Evolutionary conservation across 2,797 vertebrate species (phyloP).

Genomic region (Pyrocephalus nanus): DNA sequence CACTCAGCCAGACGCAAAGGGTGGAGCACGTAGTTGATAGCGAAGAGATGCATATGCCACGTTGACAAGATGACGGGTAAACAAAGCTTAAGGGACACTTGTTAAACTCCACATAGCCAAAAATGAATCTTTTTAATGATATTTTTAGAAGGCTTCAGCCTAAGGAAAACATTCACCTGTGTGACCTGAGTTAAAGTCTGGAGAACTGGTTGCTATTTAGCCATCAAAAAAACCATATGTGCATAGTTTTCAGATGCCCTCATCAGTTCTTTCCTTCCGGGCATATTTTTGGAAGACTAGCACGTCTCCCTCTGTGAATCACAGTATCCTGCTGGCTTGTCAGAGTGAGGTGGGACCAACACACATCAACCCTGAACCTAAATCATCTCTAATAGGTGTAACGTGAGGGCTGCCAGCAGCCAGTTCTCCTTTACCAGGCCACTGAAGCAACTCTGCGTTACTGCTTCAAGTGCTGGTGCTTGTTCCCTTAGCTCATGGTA

Average conservation of each 20-base stretch:
- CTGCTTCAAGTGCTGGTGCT: neutral
- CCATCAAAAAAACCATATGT: constrained; percentile 44
- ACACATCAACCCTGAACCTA: neutral
- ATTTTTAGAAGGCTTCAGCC: constrained; percentile 54
- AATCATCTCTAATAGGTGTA: neutral
- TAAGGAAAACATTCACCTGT: constrained; percentile 53
- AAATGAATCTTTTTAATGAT: neutral
- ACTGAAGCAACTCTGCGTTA: neutral
- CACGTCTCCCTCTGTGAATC: constrained; percentile 27
- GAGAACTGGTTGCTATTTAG: constrained; percentile 51
- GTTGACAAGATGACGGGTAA: constrained; percentile 60
- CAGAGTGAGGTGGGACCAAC: constrained; percentile 34
- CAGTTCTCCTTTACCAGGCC: neutral
- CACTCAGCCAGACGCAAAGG: constrained; percentile 17
- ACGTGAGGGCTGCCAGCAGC: neutral
- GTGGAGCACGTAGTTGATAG: constrained; percentile 34
- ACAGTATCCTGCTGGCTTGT: constrained; percentile 46
- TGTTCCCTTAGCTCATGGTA: neutral
- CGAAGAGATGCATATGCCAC: constrained; percentile 36
- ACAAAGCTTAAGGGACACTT: constrained; percentile 24
- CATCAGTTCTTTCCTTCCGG: constrained; percentile 47
- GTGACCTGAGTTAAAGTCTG: constrained; percentile 38
- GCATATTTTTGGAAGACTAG: constrained; percentile 40
- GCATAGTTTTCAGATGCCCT: constrained; percentile 47
- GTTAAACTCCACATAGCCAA: constrained; percentile 14